Conservation (phyloP, 2,797 vertebrate genomes). For the Propithecus deckenii region DNA sequence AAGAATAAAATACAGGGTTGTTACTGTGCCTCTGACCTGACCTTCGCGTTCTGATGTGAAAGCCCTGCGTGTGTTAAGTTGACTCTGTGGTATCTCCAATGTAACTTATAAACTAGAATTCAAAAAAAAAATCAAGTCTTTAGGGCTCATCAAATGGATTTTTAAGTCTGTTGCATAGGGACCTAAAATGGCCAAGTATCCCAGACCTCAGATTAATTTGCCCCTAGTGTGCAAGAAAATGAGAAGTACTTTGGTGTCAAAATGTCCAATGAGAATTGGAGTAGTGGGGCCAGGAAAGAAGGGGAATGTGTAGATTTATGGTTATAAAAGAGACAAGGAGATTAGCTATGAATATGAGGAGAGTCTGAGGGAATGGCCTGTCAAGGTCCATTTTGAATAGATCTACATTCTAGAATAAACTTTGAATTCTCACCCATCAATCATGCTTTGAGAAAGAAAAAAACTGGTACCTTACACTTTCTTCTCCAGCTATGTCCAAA, state of each 20-base stretch:
- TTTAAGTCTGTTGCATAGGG: not conserved
- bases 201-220: not conserved
- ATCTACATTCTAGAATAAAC: not conserved
- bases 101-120: slow-evolving; percentile 1
- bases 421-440: not conserved
- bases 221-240: not conserved
- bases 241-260: not conserved
- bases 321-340: not conserved
- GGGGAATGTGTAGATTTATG: not conserved
- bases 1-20: not conserved
- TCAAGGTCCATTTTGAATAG: not conserved
- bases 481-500: not conserved
- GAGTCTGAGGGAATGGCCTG: not conserved
- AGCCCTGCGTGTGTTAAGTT: not conserved
- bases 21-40: not conserved
- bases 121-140: not conserved
- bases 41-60: not conserved
- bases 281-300: not conserved
- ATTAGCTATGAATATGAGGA: not conserved
- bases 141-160: not conserved
- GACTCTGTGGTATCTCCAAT: not conserved
- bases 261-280: not conserved
- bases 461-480: not conserved
- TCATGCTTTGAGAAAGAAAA: not conserved
- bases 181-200: not conserved